Evolutionary conservation across 2,888 invertebrate species (phyloP).

Genomic region (Nephrotoma flavescens): DNA sequence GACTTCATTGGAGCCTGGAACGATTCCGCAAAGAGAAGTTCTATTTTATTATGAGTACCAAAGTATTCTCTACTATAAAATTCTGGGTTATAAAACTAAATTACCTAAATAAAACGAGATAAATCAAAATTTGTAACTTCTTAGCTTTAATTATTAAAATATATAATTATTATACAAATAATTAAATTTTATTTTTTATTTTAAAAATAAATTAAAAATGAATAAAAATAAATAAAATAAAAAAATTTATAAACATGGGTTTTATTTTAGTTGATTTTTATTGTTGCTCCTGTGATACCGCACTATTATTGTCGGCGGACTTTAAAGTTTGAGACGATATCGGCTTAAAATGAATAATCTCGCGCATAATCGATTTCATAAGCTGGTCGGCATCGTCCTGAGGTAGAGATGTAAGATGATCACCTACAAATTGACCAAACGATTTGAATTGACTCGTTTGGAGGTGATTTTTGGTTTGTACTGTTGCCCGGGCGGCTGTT

Average conservation of each 20-base stretch:
- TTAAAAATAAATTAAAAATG: not conserved
- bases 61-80: not conserved
- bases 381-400: not conserved
- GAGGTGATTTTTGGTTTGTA: not conserved
- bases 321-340: not conserved
- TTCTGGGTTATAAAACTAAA: not conserved
- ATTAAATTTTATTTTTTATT: not conserved
- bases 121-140: not conserved
- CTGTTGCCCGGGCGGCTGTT: not conserved
- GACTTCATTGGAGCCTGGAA: not conserved
- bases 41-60: not conserved
- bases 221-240: not conserved
- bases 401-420: conserved; percentile 2
- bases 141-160: not conserved
- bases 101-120: not conserved
- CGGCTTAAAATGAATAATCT: not conserved
- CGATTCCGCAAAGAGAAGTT: not conserved
- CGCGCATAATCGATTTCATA: conserved; percentile 1
- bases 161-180: not conserved
- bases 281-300: not conserved
- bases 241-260: not conserved
- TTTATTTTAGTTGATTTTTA: not conserved
- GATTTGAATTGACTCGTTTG: not conserved
- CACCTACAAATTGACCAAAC: conserved; percentile 2
- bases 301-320: not conserved